Percentiles rank a stretch among this genome's conserved stretches.
phyloP scores from a whole-genome alignment of 2,113 vertebrate species.

The Blennius ocellaris region DNA sequence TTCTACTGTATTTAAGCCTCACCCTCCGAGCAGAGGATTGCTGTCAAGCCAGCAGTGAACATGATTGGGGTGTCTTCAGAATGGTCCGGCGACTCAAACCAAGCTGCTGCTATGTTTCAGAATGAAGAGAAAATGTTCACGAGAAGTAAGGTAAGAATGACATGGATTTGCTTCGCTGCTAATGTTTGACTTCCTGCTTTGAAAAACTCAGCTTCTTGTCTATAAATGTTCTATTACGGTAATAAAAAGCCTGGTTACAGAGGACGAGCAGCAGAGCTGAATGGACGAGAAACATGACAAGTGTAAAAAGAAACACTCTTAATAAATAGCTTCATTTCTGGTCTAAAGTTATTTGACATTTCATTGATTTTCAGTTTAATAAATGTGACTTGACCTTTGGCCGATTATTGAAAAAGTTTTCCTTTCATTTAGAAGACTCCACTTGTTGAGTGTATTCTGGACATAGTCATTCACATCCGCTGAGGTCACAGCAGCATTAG shows the following conservation, averaged over 20 bases:
- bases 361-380: no score
- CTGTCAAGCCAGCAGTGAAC: neutral
- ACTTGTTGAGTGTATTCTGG: neutral
- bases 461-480: neutral
- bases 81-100: constrained; percentile 79
- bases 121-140: constrained; percentile 46
- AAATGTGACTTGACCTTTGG: no score
- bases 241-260: no score
- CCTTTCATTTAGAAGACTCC: neutral
- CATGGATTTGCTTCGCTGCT: neutral
- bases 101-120: constrained; percentile 3
- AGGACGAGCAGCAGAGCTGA: no score
- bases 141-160: constrained; percentile 83
- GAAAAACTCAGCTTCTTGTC: no score
- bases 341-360: no score
- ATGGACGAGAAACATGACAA: no score
- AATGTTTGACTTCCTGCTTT: neutral
- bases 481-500: neutral
- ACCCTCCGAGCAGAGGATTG: constrained; percentile 23
- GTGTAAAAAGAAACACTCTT: no score
- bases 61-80: constrained; percentile 82
- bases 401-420: neutral
- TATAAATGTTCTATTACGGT: no score
- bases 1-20: constrained; percentile 51
- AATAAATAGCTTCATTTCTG: no score